phyloP scores from a whole-genome alignment of 2,888 invertebrate species.

The Lasioglossum villosulum region DNA sequence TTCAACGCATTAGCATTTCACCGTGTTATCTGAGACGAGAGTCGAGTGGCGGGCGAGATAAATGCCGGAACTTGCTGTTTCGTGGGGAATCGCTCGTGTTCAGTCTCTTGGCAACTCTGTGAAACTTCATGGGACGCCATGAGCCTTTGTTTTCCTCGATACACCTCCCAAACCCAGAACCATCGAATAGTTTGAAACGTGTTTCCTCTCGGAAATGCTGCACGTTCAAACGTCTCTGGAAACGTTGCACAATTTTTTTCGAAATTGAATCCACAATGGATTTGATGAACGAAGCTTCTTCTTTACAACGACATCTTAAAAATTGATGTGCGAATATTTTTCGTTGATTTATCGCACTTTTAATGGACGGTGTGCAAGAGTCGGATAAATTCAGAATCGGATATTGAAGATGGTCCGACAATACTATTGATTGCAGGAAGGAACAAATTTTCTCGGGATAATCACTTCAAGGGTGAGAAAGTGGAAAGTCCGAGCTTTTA shows the following conservation, averaged over 20 bases:
- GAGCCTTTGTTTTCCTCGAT: background rate
- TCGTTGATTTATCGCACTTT: background rate
- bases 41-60: background rate
- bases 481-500: no score
- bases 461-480: no score
- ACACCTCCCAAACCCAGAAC: background rate
- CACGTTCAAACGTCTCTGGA: background rate
- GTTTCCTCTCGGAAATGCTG: background rate
- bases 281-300: background rate
- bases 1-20: background rate
- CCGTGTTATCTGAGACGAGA: background rate
- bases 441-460: no score
- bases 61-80: slow-evolving; percentile 19
- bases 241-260: background rate
- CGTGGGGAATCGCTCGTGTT: slow-evolving; percentile 1
- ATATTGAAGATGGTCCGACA: background rate
- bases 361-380: background rate
- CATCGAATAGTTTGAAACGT: background rate
- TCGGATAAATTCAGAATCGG: background rate
- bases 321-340: background rate
- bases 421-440: no score
- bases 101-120: background rate
- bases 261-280: background rate
- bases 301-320: background rate
- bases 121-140: background rate